A percentile compares a stretch with the other conserved stretches of the same genome.
These are phyloP conservation scores for Siniperca obscura DNA, from an alignment of 2,797 vertebrate species.

Conservation along the genomic window DNA sequence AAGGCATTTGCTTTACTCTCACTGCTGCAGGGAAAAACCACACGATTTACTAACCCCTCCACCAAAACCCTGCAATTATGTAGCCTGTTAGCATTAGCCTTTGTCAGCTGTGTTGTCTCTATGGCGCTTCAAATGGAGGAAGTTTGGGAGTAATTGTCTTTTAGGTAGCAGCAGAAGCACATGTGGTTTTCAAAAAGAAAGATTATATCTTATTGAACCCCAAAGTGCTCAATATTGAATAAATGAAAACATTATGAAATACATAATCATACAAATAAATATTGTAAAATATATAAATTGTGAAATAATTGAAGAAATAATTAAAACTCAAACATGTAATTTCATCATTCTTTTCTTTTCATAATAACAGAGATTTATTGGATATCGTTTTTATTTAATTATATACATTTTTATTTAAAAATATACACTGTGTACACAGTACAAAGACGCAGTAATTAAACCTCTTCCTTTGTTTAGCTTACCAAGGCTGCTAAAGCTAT, in stretches of 20 bases:
- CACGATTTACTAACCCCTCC: slow-evolving; percentile 46
- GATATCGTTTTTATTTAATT: background rate
- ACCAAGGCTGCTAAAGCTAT: background rate
- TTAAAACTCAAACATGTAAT: too few species aligned
- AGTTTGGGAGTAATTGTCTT: slow-evolving; percentile 27
- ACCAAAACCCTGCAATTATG: slow-evolving; percentile 64
- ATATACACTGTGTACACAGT: too few species aligned
- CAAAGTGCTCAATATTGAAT: background rate
- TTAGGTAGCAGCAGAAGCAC: slow-evolving; percentile 19
- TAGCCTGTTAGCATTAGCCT: slow-evolving; percentile 51
- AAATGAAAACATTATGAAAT: background rate
- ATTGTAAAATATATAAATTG: background rate
- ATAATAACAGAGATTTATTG: background rate
- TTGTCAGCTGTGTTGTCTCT: slow-evolving; percentile 48
- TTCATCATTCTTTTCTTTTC: background rate
- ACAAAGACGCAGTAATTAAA: background rate
- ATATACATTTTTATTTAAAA: background rate
- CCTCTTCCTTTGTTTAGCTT: background rate
- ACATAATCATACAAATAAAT: background rate
- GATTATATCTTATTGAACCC: background rate
- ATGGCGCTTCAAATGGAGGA: slow-evolving; percentile 16
- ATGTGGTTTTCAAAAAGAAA: slow-evolving; percentile 19
- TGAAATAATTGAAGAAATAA: background rate
- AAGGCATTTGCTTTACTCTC: slow-evolving; percentile 57
- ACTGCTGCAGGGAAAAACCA: slow-evolving; percentile 70